These are phyloP conservation scores for Monochamus alternatus DNA, from an alignment of 2,888 invertebrate genomes.

Conservation along the genomic window DNA sequence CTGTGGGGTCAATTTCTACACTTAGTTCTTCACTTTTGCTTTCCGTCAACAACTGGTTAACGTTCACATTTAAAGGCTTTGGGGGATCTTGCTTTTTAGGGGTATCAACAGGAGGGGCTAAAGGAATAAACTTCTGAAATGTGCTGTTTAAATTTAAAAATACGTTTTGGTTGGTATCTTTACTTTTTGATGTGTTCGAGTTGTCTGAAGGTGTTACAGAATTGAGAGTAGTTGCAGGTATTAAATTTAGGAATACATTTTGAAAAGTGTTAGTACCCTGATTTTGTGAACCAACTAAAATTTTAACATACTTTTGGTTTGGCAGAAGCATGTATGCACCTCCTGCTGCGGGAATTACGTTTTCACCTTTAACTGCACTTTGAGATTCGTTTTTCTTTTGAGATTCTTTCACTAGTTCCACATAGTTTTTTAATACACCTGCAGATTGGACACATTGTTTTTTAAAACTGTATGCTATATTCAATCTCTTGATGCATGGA, in stretches of 20 bases:
- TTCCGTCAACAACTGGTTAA: constrained; percentile 61
- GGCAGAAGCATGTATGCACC: constrained; percentile 63
- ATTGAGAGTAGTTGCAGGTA: constrained; percentile 60
- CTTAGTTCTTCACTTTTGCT: constrained; percentile 67
- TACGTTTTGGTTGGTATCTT: constrained; percentile 65
- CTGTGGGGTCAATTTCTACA: constrained; percentile 67
- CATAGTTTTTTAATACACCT: constrained; percentile 63
- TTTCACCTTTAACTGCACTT: constrained; percentile 51
- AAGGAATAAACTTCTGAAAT: constrained; percentile 63
- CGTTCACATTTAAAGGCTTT: constrained; percentile 54
- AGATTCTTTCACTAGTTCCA: constrained; percentile 63
- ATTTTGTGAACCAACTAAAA: constrained; percentile 59
- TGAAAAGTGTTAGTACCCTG: constrained; percentile 61
- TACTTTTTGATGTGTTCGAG: constrained; percentile 52
- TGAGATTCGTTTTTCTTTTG: constrained; percentile 60
- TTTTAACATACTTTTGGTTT: constrained; percentile 65
- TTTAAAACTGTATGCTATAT: constrained; percentile 67
- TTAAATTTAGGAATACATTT: constrained; percentile 66
- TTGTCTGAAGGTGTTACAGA: constrained; percentile 45
- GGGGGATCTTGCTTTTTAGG: constrained; percentile 42
- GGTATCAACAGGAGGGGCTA: constrained; percentile 48
- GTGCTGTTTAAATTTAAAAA: constrained; percentile 66
- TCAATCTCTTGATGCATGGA: constrained; percentile 65
- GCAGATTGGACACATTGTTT: constrained; percentile 67
- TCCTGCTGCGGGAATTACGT: constrained; percentile 44